Base-by-base conservation (phyloP, 2,113 vertebrate species). In the Corythaixoides concolor region DNA sequence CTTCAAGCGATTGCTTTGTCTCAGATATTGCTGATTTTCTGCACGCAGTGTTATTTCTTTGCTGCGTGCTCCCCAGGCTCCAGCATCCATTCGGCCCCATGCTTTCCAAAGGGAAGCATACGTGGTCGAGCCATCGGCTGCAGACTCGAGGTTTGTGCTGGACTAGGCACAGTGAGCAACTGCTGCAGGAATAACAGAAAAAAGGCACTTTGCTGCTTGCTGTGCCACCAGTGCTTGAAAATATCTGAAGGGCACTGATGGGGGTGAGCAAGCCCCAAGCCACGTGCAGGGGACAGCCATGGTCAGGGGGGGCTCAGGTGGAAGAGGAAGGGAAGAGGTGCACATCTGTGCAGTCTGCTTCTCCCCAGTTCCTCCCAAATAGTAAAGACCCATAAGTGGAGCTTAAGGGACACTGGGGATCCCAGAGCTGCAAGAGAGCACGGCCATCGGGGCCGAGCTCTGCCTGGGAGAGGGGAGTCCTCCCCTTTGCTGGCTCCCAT, bases 141-240 rank as follows among this genome's bases (percentile, higher is more conserved):
- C 43, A 64, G 66, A 8, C 26, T 11, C 0, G 0, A 8, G 24
- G 16, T 32, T 88, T 72, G 43, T 0, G 1, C 66, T 11, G 35
- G 28, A 58, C 11, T 33, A 43, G 43, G 23, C 55, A 82, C 15
- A 43, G 35, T 41, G 17, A 68, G 47, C 1, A 5, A 33, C 62
- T 47, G 27, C 60, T 81, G 55, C 50, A 62, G 41, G 20, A 67
- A 45, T 49, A 21, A 88, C 9, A 50, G 30, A 50, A 53, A 68
- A n/a, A 37, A 19, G 32, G 10, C 5, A 20, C 12, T 80, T 77
- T 13, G 22, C 16, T 70, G 33, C 55, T 82, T 78, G 21, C 19
- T 87, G 3, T n/a, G 33, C n/a, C 23, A 7, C 4, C 47, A 39
- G 60, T 8, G 45, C 72, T 88, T 83, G 50, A 52, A 75, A 64